A percentile compares a stretch with the other conserved stretches of the same genome.
Conservation (phyloP, 2,113 vertebrate genomes). For the Tympanuchus pallidicinctus region DNA sequence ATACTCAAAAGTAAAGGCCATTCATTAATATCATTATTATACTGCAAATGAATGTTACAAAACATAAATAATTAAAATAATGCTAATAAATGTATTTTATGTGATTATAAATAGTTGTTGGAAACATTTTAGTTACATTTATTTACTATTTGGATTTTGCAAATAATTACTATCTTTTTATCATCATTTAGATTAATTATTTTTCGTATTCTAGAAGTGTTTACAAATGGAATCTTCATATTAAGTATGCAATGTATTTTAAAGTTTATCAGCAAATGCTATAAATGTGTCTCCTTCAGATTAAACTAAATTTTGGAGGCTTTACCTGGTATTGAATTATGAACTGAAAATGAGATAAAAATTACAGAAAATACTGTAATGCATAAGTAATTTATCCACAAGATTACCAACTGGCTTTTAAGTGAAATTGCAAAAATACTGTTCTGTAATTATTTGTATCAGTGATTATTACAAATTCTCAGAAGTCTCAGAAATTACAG, state of each 20-base stretch:
- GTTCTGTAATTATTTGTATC: neutral
- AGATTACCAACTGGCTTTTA: neutral
- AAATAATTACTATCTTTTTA: neutral
- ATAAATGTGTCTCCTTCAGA: neutral
- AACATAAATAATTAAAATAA: neutral
- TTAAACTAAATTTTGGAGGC: neutral
- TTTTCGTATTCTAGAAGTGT: neutral
- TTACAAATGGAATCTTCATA: neutral
- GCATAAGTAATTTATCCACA: neutral
- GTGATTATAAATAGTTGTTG: neutral
- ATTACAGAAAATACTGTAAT: neutral
- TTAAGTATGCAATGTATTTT: neutral
- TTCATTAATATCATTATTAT: neutral
- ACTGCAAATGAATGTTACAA: neutral
- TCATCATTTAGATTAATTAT: neutral
- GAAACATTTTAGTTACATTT: neutral
- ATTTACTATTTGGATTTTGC: neutral
- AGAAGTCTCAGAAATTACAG: neutral
- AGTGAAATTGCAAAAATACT: neutral
- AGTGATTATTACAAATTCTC: neutral
- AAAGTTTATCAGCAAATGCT: neutral
- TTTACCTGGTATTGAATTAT: neutral
- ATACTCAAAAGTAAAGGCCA: neutral
- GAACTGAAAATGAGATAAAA: neutral
- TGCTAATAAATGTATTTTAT: neutral